These are phyloP conservation scores for Cherax quadricarinatus DNA, from an alignment of 1,140 invertebrate species.

Conservation along the genomic window DNA sequence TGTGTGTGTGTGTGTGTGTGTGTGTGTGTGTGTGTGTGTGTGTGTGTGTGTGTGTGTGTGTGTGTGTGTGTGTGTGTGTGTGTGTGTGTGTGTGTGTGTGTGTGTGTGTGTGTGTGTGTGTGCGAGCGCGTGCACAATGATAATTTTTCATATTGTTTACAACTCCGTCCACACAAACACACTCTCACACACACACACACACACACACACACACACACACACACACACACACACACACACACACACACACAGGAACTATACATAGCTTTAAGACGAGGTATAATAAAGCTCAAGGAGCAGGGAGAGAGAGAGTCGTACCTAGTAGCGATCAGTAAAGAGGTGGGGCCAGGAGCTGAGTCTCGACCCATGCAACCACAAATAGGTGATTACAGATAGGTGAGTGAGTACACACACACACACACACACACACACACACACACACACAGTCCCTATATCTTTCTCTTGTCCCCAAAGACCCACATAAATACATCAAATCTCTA, in stretches of 20 bases:
- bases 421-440: background rate
- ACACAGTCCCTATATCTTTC: no score
- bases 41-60: conserved; percentile 29
- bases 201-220: conserved; percentile 19
- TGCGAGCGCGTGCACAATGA: no score
- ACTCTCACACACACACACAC: background rate
- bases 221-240: conserved; percentile 11
- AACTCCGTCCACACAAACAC: background rate
- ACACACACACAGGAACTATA: no score
- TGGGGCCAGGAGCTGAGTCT: no score
- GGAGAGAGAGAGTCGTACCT: no score
- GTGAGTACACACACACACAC: background rate
- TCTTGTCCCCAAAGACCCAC: no score
- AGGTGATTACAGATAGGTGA: no score
- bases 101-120: background rate
- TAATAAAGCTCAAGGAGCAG: no score
- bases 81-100: conserved; percentile 2
- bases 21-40: background rate
- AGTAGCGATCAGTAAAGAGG: no score
- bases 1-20: background rate
- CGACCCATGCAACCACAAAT: no score
- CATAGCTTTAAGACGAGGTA: background rate
- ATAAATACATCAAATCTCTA: no score
- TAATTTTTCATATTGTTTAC: no score
- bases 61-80: background rate